phyloP scores from a whole-genome alignment of 2,797 vertebrate genomes.

The Ctenopoma multispine region DNA sequence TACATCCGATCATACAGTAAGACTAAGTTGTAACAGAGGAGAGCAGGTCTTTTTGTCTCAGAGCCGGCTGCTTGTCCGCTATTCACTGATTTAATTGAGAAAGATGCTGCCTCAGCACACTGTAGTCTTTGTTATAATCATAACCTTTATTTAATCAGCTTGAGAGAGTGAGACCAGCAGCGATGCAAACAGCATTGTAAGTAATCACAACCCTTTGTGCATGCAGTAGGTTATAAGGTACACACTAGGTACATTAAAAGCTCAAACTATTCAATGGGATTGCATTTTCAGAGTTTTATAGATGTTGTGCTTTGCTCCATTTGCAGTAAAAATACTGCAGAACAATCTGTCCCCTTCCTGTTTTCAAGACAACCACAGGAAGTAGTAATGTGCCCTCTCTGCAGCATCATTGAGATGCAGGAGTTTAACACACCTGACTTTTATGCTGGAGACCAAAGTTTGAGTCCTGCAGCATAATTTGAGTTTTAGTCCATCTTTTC shows the following conservation, averaged over 20 bases:
- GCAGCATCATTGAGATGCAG: too few species aligned
- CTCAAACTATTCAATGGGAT: neutral
- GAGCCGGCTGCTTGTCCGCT: slow-evolving; percentile 13
- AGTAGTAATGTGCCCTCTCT: too few species aligned
- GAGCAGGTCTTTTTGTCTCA: neutral
- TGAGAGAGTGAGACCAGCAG: slow-evolving; percentile 8
- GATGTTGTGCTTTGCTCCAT: neutral
- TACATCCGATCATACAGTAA: neutral
- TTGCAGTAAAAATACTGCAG: neutral
- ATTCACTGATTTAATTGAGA: slow-evolving; percentile 39
- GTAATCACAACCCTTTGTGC: neutral
- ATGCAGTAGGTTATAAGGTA: neutral
- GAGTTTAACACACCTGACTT: too few species aligned
- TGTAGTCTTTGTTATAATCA: slow-evolving; percentile 30
- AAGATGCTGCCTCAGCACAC: slow-evolving; percentile 30
- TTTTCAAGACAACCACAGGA: too few species aligned
- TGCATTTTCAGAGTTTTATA: neutral
- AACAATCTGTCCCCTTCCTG: too few species aligned
- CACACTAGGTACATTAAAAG: neutral
- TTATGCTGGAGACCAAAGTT: too few species aligned
- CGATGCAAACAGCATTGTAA: slow-evolving; percentile 6
- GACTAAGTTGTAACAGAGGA: neutral
- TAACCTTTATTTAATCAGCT: slow-evolving; percentile 43
- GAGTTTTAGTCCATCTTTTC: too few species aligned
- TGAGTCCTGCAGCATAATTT: too few species aligned